Conservation (phyloP, 2,888 invertebrate genomes). For the Vanessa cardui region DNA sequence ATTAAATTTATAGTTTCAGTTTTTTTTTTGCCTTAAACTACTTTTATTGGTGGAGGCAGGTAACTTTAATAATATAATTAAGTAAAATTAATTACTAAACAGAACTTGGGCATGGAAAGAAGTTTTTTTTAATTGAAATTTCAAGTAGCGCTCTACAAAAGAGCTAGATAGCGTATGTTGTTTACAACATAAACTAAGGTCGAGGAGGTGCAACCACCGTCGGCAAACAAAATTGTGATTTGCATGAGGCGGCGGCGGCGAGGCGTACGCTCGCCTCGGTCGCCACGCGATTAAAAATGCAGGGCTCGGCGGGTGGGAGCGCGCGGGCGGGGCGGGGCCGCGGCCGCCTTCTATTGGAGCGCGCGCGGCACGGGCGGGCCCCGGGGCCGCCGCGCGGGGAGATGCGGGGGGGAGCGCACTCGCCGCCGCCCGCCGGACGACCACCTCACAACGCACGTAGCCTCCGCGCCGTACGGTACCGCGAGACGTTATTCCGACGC, state of each 20-base stretch:
- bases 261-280: conserved; percentile 71
- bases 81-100: conserved; percentile 29
- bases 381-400: conserved; percentile 51
- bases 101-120: conserved; percentile 26
- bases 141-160: conserved; percentile 39
- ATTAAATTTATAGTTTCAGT: neutral
- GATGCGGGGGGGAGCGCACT: conserved; percentile 51
- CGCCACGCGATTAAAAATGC: conserved; percentile 81
- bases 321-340: conserved; percentile 70
- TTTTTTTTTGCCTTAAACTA: neutral
- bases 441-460: conserved; percentile 77
- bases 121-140: conserved; percentile 39
- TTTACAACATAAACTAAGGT: conserved; percentile 67
- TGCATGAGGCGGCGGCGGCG: conserved; percentile 69
- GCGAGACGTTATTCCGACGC: conserved; percentile 65
- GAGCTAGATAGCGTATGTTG: conserved; percentile 49
- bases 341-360: conserved; percentile 53
- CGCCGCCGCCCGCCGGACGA: conserved; percentile 70
- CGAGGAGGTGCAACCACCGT: conserved; percentile 70
- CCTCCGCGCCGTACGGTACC: conserved; percentile 77
- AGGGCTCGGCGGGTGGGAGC: conserved; percentile 72
- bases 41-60: neutral
- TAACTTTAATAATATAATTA: neutral
- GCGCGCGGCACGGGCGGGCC: conserved; percentile 43
- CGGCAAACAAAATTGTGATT: conserved; percentile 80